Conservation (phyloP, 2,888 invertebrate species). For the Thecophora atra region DNA sequence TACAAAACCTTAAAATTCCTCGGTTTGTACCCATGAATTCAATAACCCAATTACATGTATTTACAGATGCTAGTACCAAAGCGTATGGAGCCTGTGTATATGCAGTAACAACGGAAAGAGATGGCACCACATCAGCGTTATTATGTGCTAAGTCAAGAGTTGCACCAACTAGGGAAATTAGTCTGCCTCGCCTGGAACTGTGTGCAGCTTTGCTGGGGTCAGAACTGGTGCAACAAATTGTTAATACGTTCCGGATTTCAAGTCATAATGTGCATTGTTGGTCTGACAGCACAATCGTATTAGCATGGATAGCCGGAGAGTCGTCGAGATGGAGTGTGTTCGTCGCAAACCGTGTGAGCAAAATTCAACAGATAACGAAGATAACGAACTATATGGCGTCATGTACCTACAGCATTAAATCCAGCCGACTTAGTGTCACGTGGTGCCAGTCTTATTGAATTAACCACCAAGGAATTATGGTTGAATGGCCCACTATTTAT, state of each 20-base stretch:
- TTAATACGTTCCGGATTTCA: no score
- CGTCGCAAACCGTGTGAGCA: conserved; percentile 1
- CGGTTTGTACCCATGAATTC: conserved; percentile 24
- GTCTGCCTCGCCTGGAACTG: neutral
- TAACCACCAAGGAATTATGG: no score
- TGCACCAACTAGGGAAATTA: neutral
- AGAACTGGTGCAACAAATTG: no score
- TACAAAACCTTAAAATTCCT: conserved; percentile 34
- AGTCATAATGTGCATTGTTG: no score
- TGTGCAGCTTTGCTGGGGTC: neutral
- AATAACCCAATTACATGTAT: conserved; percentile 38
- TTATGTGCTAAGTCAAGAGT: conserved; percentile 40
- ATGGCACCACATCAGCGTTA: conserved; percentile 16
- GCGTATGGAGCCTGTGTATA: conserved; percentile 38
- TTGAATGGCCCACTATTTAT: no score
- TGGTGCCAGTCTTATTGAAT: no score
- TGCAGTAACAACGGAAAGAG: conserved; percentile 17
- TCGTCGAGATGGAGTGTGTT: neutral
- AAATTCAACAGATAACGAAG: no score
- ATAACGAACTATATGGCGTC: no score
- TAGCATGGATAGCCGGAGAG: no score
- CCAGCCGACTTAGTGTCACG: no score
- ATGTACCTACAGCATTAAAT: no score
- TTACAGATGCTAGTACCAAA: conserved; percentile 39
- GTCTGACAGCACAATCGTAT: no score